Conservation (phyloP, 1,140 invertebrate genomes). For the Euura saliciscinereae region DNA sequence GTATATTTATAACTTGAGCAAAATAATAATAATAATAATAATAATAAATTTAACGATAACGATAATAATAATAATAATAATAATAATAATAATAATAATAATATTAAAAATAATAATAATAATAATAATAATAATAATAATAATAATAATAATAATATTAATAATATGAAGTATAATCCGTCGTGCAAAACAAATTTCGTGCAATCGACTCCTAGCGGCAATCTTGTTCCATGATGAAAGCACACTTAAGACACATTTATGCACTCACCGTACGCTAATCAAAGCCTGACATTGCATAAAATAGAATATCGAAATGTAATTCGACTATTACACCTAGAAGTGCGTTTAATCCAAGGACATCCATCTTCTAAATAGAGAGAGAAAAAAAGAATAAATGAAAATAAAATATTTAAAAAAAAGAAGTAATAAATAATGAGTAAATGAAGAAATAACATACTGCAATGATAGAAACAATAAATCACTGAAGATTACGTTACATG, state of each 20-base stretch:
- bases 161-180: background rate
- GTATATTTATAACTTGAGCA: too few relatives aligned
- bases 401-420: slow-evolving; percentile 15
- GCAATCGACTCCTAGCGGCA: background rate
- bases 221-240: background rate
- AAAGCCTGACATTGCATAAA: slow-evolving; percentile 15
- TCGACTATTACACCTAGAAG: slow-evolving; percentile 23
- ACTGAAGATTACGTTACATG: slow-evolving; percentile 41
- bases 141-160: background rate
- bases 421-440: slow-evolving; percentile 16
- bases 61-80: background rate
- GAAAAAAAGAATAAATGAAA: background rate
- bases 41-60: background rate
- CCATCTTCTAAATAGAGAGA: slow-evolving; percentile 2
- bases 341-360: slow-evolving; percentile 12
- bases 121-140: slow-evolving; percentile 1
- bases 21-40: background rate
- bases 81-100: slow-evolving; percentile 6
- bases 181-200: slow-evolving; percentile 5
- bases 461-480: slow-evolving; percentile 9
- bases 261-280: slow-evolving; percentile 16
- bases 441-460: slow-evolving; percentile 19
- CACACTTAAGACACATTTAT: background rate
- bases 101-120: background rate
- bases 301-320: slow-evolving; percentile 19